Evolutionary conservation across 1,140 invertebrate species (phyloP).

Genomic region (Drosophila burlai): DNA sequence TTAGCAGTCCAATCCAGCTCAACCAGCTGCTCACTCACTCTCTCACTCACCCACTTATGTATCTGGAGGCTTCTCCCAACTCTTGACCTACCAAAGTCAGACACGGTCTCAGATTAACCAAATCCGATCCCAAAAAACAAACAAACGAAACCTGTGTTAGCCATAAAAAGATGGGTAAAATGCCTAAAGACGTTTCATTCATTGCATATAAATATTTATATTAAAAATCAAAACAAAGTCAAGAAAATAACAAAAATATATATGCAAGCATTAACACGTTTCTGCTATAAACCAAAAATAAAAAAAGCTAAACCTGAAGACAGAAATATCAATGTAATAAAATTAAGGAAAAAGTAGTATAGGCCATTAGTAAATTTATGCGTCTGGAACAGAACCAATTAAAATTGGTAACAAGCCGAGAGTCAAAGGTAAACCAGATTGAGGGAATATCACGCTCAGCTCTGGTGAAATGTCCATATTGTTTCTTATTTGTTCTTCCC

Average conservation of each 20-base stretch:
- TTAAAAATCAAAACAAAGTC: slow-evolving; percentile 32
- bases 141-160: slow-evolving; percentile 40
- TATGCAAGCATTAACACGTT: slow-evolving; percentile 47
- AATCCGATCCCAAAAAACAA: slow-evolving; percentile 10
- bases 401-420: slow-evolving; percentile 19
- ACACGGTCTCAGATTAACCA: slow-evolving; percentile 7
- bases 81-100: slow-evolving; percentile 29
- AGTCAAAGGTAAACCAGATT: slow-evolving; percentile 19
- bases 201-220: slow-evolving; percentile 49
- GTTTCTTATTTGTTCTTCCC: neutral
- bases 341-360: slow-evolving; percentile 6
- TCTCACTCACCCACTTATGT: slow-evolving; percentile 6
- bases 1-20: slow-evolving; percentile 4
- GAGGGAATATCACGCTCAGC: slow-evolving; percentile 15
- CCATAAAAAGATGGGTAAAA: slow-evolving; percentile 17
- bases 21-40: slow-evolving; percentile 1
- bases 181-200: slow-evolving; percentile 1
- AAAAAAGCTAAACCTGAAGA: neutral
- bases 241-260: slow-evolving; percentile 30
- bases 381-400: slow-evolving; percentile 6
- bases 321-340: slow-evolving; percentile 10
- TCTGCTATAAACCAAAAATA: slow-evolving; percentile 43
- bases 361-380: slow-evolving; percentile 23
- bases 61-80: slow-evolving; percentile 7
- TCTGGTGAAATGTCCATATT: slow-evolving; percentile 4